Evolutionary conservation across 1,140 invertebrate species (phyloP), one percentile per base, ranked within the genome.

Genomic region (Drosophila pseudoananassae): DNA sequence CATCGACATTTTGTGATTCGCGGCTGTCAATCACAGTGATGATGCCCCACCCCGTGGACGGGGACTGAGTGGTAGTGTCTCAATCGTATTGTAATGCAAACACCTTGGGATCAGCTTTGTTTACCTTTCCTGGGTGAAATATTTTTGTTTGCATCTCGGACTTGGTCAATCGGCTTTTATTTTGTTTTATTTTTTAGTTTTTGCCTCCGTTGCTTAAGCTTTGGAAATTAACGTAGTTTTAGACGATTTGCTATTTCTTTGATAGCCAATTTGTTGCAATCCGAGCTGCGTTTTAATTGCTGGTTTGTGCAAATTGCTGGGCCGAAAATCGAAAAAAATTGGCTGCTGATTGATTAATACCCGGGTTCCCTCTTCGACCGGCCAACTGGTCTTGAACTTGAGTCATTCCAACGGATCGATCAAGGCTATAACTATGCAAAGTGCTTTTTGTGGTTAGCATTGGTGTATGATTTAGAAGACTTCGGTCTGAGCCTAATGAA

Each of bases 221-320:
- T 51, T 29, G 8, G 33, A 29, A 27, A 33, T 33, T 43, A 31
- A 31, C 51, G 8, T 25, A 54, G 52, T 52, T 78, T 31, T 36
- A 45, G 33, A 12, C 33, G 33, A 43, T 43, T 43, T 70, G 57
- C 45, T 74, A 54, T 23, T 68, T 47, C 40, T 53, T n/a, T 45
- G 29, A 68, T 55, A 56, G 66, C 51, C 64, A 55, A 69, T 56
- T 70, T 70, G 51, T 33, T 80, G 66, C 66, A 70, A 69, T 85
- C 72, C 64, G 73, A 85, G 76, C 63, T 56, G 59, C 69, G 65
- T 50, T 70, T 85, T 87, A 87, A 85, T 87, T 82, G 68, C 69
- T 63, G 64, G 58, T 71, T 84, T 70, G 63, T 69, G 65, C 63
- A 69, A 69, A 69, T 69, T 69, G 64, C 25, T 55, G 65, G 49